These are phyloP conservation scores for Cebus imitator DNA, from an alignment of 2,113 vertebrate genomes.

Conservation along the genomic window DNA sequence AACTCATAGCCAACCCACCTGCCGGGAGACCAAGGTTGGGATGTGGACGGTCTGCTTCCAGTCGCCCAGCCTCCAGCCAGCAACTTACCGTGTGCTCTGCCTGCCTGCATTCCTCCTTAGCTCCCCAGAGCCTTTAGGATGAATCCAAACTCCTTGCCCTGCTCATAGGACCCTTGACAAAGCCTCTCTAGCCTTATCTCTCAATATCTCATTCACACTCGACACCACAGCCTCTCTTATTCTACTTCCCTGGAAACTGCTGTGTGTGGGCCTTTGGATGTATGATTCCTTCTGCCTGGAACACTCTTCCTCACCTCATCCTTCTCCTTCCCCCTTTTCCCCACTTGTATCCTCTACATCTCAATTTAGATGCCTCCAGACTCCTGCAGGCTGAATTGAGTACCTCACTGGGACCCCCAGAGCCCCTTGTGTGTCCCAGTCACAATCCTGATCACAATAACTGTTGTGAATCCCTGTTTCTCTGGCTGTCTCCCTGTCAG, in stretches of 20 bases:
- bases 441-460: background rate
- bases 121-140: background rate
- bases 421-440: background rate
- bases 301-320: background rate
- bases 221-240: too few relatives aligned
- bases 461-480: background rate
- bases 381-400: background rate
- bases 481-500: background rate
- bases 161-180: background rate
- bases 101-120: background rate
- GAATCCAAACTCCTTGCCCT: background rate
- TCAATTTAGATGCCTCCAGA: background rate
- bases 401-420: background rate
- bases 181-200: fast-evolving
- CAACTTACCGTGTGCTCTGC: background rate
- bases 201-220: background rate
- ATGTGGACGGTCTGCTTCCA: fast-evolving
- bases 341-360: background rate
- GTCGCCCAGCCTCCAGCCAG: background rate
- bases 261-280: background rate
- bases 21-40: background rate
- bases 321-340: background rate
- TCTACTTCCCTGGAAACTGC: background rate
- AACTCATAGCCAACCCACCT: conserved; percentile 97
- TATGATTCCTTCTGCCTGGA: background rate